phyloP scores from a whole-genome alignment of 2,113 vertebrate genomes.

The Laticauda laticaudata region DNA sequence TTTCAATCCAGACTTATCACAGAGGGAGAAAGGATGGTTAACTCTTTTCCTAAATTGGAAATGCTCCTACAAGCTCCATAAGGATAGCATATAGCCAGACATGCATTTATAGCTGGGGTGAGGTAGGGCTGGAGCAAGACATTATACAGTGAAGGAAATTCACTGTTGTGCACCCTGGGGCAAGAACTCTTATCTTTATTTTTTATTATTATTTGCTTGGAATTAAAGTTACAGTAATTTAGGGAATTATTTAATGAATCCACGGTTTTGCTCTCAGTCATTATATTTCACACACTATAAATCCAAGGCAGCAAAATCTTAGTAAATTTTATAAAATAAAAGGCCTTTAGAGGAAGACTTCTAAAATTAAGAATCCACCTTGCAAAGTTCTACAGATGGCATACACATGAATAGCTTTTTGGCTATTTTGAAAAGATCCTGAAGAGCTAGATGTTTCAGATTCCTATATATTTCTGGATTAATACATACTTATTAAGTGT shows the following conservation, averaged over 20 bases:
- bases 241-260: neutral
- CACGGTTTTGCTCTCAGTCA: neutral
- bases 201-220: neutral
- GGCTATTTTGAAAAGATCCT: neutral
- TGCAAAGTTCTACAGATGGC: neutral
- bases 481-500: neutral
- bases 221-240: neutral
- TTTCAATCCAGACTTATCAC: neutral
- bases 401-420: neutral
- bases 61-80: neutral
- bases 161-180: neutral
- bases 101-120: neutral
- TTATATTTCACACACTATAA: neutral
- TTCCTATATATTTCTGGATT: neutral
- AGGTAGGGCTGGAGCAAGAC: neutral
- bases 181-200: neutral
- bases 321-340: neutral
- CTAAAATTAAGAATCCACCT: neutral
- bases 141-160: neutral
- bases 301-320: neutral
- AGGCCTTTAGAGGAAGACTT: neutral
- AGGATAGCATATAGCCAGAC: neutral
- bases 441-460: neutral
- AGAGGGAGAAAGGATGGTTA: neutral
- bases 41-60: neutral